Conservation (phyloP, 2,888 invertebrate species). For the Eulithis testata region DNA sequence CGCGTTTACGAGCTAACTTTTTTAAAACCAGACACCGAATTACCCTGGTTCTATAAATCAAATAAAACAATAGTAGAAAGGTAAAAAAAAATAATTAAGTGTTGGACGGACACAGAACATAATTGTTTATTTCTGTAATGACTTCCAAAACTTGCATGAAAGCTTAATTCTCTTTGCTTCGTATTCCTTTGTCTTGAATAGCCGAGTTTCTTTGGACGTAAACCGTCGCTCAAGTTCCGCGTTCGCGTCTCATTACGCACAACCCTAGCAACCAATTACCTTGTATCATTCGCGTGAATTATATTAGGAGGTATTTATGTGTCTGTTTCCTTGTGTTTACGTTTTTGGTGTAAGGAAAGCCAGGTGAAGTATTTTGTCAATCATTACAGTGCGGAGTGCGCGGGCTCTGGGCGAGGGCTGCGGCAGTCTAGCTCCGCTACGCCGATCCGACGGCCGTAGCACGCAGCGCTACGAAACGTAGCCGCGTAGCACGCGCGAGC, state of each 20-base stretch:
- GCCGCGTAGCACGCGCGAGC: slow-evolving; percentile 46
- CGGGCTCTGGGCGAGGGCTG: slow-evolving; percentile 40
- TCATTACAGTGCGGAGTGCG: slow-evolving; percentile 67
- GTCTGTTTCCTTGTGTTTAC: slow-evolving; percentile 4
- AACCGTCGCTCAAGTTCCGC: background rate
- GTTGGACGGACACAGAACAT: background rate
- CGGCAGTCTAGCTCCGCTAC: slow-evolving; percentile 61
- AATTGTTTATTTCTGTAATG: background rate
- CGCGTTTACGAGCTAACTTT: background rate
- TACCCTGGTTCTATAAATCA: background rate
- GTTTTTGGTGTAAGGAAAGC: slow-evolving; percentile 59
- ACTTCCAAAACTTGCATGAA: slow-evolving; percentile 6
- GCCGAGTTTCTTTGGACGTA: slow-evolving; percentile 2
- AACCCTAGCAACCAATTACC: background rate
- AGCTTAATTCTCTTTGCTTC: slow-evolving; percentile 12
- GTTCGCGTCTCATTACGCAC: background rate
- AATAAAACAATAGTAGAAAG: background rate
- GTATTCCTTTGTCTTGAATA: slow-evolving; percentile 18
- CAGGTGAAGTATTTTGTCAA: slow-evolving; percentile 79
- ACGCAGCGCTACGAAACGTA: slow-evolving; percentile 51
- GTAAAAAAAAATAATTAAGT: background rate
- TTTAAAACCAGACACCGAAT: background rate
- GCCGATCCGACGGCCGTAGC: slow-evolving; percentile 47
- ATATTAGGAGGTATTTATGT: background rate
- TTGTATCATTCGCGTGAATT: slow-evolving; percentile 3